phyloP scores from a whole-genome alignment of 30 jellyfish, hydroid and myxozoan species.

The Morbakka virulenta region DNA sequence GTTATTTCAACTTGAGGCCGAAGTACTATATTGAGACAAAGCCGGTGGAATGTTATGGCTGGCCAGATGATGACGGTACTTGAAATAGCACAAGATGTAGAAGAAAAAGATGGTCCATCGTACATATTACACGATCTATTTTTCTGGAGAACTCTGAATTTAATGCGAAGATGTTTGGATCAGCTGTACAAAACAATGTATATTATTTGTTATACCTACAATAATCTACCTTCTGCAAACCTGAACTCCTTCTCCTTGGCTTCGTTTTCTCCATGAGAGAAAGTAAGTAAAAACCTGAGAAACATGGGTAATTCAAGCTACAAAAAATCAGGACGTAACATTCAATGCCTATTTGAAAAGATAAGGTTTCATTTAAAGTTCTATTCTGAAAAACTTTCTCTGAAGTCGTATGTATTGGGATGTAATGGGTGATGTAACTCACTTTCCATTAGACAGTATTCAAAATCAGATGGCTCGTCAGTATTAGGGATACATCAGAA shows the following conservation, averaged over 20 bases:
- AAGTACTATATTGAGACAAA: no score
- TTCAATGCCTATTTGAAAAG: conserved; percentile 7
- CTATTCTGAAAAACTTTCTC: neutral
- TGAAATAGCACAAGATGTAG: conserved; percentile 3
- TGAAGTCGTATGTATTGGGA: neutral
- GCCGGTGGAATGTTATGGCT: no score
- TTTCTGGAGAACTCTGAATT: neutral
- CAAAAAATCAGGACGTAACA: conserved; percentile 1
- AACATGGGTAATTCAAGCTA: neutral
- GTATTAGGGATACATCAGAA: no score
- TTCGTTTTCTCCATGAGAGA: neutral
- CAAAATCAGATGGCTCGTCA: conserved; percentile 14
- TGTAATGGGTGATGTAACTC: neutral
- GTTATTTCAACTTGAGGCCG: no score
- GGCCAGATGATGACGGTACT: neutral
- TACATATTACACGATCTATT: conserved; percentile 17
- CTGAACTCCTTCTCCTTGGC: neutral
- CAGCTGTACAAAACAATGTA: conserved; percentile 11
- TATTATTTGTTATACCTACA: neutral
- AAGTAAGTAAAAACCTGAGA: neutral
- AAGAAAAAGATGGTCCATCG: neutral
- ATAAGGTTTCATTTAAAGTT: neutral
- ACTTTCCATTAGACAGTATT: neutral
- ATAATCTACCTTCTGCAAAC: neutral
- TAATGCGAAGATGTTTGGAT: conserved; percentile 12